Conservation (phyloP, 2,797 vertebrate genomes). For the Hyperoplus immaculatus region DNA sequence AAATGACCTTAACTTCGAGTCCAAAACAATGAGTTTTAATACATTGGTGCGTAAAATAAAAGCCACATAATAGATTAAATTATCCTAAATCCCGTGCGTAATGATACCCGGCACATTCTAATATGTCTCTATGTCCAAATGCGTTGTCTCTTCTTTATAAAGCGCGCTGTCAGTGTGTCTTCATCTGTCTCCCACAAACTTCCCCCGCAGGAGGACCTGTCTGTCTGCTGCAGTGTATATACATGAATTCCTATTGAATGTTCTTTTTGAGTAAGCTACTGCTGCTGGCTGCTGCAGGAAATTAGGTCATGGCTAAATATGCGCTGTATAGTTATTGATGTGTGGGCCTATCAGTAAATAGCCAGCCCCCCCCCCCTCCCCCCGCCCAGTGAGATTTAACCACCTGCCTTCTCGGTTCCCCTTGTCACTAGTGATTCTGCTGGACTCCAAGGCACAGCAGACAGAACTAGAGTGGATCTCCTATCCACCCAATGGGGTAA, state of each 20-base stretch:
- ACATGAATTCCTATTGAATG: constrained; percentile 20
- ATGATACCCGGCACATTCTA: not conserved
- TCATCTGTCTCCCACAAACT: constrained; percentile 38
- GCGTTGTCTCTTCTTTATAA: not conserved
- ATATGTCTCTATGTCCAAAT: not conserved
- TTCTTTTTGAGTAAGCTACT: constrained; percentile 34
- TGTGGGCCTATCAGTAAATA: constrained; percentile 53
- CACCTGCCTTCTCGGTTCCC: constrained; percentile 77
- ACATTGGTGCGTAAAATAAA: constrained; percentile 4
- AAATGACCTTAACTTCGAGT: constrained; percentile 38
- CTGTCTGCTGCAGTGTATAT: constrained; percentile 54
- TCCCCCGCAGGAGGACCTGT: constrained; percentile 31
- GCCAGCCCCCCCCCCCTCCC: constrained; percentile 21
- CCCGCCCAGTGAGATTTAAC: constrained; percentile 75
- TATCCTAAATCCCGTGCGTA: not conserved
- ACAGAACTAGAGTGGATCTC: constrained; percentile 99
- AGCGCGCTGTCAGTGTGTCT: constrained; percentile 22
- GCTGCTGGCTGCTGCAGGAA: constrained; percentile 63
- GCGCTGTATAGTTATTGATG: constrained; percentile 52
- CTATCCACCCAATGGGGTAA: constrained; percentile 97
- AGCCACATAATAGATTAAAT: not conserved
- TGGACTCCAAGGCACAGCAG: constrained; percentile 99
- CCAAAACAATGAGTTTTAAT: not conserved
- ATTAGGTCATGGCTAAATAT: constrained; percentile 73
- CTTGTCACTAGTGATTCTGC: constrained; percentile 92